Percentiles rank a stretch among this genome's conserved stretches.
phyloP scores from a whole-genome alignment of 2,113 vertebrate species.

The Melospiza georgiana region DNA sequence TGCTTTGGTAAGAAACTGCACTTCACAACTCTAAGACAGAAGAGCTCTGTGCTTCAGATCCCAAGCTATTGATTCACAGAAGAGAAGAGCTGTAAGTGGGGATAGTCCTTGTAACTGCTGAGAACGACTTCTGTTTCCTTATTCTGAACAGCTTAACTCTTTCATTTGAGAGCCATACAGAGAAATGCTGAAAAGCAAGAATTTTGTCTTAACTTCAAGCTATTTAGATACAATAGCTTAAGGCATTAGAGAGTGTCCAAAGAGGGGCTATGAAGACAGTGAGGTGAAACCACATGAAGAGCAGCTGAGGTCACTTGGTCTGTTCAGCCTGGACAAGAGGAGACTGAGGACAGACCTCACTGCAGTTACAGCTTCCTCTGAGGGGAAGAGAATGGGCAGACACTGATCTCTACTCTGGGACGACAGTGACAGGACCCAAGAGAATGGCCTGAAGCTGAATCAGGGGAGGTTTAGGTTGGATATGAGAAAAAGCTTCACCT shows the following conservation, averaged over 20 bases:
- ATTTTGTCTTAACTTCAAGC: background rate
- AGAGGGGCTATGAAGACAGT: background rate
- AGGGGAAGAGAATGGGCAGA: background rate
- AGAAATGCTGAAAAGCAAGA: background rate
- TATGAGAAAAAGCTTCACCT: background rate
- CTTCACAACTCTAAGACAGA: background rate
- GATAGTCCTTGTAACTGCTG: accelerated
- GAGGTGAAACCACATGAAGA: background rate
- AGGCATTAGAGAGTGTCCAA: background rate
- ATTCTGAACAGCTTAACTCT: background rate
- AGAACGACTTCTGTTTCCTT: background rate
- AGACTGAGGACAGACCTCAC: background rate
- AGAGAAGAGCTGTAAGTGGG: background rate
- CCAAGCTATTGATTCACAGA: background rate
- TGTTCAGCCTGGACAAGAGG: background rate
- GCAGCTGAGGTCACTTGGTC: background rate
- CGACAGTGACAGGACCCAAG: background rate
- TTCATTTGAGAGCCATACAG: background rate
- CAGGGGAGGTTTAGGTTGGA: background rate
- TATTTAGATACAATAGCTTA: background rate
- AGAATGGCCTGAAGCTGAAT: background rate
- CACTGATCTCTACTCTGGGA: background rate
- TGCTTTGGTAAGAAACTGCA: background rate
- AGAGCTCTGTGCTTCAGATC: background rate
- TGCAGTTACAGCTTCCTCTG: accelerated